These are phyloP conservation scores for Catharus minimus DNA, from an alignment of 2,113 vertebrate species.

Conservation along the genomic window DNA sequence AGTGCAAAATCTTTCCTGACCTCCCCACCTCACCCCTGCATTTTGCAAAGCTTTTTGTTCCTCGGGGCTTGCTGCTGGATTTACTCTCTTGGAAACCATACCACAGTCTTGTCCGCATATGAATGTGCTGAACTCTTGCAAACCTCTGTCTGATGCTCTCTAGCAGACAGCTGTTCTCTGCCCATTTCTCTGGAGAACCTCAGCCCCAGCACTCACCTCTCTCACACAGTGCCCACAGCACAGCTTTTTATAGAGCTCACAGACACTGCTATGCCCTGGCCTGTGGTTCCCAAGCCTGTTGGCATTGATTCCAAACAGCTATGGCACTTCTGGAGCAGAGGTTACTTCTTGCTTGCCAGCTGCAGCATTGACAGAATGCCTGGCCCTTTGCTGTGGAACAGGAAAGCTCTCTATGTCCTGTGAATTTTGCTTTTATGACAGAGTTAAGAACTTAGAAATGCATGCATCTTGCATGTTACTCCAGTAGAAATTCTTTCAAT, in stretches of 20 bases:
- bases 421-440: not conserved
- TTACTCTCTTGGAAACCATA: not conserved
- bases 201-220: not conserved
- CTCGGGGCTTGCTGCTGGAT: not conserved
- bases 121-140: not conserved
- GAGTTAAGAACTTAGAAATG: not conserved
- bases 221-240: not conserved
- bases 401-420: not conserved
- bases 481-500: not conserved
- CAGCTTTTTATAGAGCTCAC: not conserved
- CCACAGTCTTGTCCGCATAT: not conserved
- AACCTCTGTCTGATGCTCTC: not conserved
- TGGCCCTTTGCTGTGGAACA: not conserved
- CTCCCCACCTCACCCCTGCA: not conserved
- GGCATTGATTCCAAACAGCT: not conserved
- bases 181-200: not conserved
- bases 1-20: not conserved
- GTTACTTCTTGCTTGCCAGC: not conserved
- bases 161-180: not conserved
- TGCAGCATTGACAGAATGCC: not conserved
- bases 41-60: slow-evolving; percentile 5
- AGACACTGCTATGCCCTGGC: not conserved
- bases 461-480: not conserved
- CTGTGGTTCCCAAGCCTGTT: not conserved
- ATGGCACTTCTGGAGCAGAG: not conserved